phyloP scores from a whole-genome alignment of 2,888 invertebrate genomes.

The Pseudococcus longispinus region DNA sequence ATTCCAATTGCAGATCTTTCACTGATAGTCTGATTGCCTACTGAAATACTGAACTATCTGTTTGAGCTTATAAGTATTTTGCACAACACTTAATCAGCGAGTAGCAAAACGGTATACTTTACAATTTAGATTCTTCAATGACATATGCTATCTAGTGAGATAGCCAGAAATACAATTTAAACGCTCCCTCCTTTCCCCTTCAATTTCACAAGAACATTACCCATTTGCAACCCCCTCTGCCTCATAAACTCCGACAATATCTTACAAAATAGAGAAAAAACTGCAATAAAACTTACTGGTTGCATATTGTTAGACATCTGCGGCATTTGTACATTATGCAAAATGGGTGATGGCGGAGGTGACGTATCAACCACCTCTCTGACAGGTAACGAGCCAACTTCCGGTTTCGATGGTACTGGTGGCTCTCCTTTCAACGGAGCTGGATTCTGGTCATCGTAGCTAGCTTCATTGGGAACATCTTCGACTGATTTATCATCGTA shows the following conservation, averaged over 20 bases:
- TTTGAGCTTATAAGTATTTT: too few relatives aligned
- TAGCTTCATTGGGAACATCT: slow-evolving; percentile 42
- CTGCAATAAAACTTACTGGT: slow-evolving; percentile 34
- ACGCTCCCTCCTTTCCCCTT: too few relatives aligned
- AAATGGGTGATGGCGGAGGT: slow-evolving; percentile 12
- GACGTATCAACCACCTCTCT: slow-evolving; percentile 36
- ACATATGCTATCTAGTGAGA: too few relatives aligned
- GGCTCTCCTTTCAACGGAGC: slow-evolving; percentile 43
- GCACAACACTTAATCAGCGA: too few relatives aligned
- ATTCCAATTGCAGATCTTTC: too few relatives aligned
- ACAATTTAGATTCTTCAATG: too few relatives aligned
- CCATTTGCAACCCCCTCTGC: background rate
- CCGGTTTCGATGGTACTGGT: background rate
- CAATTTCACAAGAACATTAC: too few relatives aligned
- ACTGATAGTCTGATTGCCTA: too few relatives aligned
- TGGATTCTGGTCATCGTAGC: slow-evolving; percentile 51
- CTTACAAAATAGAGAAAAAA: background rate
- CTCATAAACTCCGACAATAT: background rate
- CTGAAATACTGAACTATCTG: too few relatives aligned
- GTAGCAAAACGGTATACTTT: too few relatives aligned
- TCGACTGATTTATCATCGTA: slow-evolving; percentile 49
- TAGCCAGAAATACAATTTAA: too few relatives aligned
- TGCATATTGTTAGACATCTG: slow-evolving; percentile 48
- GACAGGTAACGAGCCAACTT: background rate
- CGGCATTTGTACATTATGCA: slow-evolving; percentile 48